phyloP scores from a whole-genome alignment of 37 sponge, comb jelly and placozoan species.

The Ephydatia muelleri region DNA sequence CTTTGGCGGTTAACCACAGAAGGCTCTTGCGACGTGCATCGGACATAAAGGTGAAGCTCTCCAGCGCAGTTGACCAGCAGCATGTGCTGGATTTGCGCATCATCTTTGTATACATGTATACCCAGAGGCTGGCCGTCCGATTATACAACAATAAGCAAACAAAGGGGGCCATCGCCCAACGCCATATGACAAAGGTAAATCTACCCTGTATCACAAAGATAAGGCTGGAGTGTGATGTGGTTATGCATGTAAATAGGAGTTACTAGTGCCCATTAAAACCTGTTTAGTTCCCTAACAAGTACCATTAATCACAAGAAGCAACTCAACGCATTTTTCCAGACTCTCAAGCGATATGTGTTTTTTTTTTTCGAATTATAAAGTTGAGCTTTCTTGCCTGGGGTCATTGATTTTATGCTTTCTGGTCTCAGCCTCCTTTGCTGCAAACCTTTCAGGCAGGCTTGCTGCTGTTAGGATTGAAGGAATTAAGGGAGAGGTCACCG shows the following conservation, averaged over 20 bases:
- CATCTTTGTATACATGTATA: background rate
- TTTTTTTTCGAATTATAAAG: no score
- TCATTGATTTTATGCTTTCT: no score
- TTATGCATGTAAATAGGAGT: background rate
- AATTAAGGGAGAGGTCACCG: no score
- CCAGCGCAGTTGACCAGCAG: conserved; percentile 6
- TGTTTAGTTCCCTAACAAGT: background rate
- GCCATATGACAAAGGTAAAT: background rate
- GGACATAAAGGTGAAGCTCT: conserved; percentile 13
- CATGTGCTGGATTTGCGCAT: background rate
- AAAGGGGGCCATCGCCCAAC: background rate
- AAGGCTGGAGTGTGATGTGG: background rate
- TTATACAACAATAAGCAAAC: background rate
- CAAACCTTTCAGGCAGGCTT: no score
- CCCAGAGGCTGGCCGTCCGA: background rate
- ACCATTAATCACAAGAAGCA: background rate
- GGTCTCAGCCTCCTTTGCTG: no score
- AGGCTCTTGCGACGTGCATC: conserved; percentile 1
- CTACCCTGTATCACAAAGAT: background rate
- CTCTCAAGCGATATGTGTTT: no score
- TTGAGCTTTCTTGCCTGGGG: no score
- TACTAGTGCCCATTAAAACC: conserved; percentile 1
- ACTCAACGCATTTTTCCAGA: no score
- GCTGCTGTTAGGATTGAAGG: no score
- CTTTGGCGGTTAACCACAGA: background rate